These are phyloP conservation scores for Neelides sp. DNA, from an alignment of 1,140 invertebrate genomes.

Conservation along the genomic window DNA sequence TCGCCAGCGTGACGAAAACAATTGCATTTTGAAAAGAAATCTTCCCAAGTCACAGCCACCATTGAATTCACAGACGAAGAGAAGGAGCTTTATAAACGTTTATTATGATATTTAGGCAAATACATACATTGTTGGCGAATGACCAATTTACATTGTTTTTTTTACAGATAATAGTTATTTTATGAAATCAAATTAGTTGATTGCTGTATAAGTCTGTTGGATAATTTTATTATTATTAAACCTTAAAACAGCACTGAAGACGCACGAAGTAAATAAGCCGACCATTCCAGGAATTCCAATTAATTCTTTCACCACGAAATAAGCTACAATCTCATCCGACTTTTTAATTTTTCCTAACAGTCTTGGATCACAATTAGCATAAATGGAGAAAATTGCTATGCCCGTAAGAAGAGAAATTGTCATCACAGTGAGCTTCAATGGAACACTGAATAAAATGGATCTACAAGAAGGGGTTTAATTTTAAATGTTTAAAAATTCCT, in stretches of 20 bases:
- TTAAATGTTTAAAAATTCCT: background rate
- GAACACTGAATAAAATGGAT: background rate
- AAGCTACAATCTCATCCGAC: slow-evolving; percentile 9
- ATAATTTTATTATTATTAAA: too few relatives aligned
- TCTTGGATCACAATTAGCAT: slow-evolving; percentile 4
- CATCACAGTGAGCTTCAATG: background rate
- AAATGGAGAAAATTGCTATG: background rate
- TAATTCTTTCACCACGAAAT: slow-evolving; percentile 10
- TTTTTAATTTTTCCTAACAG: slow-evolving; percentile 5
- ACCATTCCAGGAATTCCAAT: slow-evolving; percentile 8
- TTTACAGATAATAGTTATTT: too few relatives aligned
- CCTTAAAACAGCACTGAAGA: slow-evolving; percentile 10
- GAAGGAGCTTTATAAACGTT: slow-evolving; percentile 36
- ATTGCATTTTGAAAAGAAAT: slow-evolving; percentile 35
- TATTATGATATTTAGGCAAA: too few relatives aligned
- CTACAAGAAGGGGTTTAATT: background rate
- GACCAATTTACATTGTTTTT: too few relatives aligned
- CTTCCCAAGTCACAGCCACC: slow-evolving; percentile 38
- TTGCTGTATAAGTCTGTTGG: too few relatives aligned
- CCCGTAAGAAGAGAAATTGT: slow-evolving; percentile 1
- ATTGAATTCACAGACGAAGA: slow-evolving; percentile 39
- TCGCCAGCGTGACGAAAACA: too few relatives aligned
- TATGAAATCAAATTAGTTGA: too few relatives aligned
- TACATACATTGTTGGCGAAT: too few relatives aligned
- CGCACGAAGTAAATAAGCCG: slow-evolving; percentile 8